phyloP scores from a whole-genome alignment of 2,797 vertebrate species.

The Peromyscus aztecus region DNA sequence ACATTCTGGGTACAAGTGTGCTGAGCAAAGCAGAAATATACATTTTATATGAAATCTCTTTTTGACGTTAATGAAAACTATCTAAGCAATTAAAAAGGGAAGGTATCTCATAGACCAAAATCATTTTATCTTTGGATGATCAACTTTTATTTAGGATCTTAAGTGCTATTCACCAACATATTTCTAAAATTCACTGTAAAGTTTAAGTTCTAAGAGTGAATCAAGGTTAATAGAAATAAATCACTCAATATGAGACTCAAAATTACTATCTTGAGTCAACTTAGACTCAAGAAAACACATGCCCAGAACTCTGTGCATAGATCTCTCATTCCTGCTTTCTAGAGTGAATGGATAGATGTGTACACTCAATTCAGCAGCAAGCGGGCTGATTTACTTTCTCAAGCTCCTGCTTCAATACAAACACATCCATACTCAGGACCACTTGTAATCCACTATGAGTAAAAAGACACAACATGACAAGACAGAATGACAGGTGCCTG shows the following conservation, averaged over 20 bases:
- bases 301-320: not conserved
- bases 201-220: not conserved
- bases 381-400: not conserved
- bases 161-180: not conserved
- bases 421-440: not conserved
- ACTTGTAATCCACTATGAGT: not conserved
- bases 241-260: not conserved
- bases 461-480: not conserved
- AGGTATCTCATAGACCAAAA: not conserved
- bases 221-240: not conserved
- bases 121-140: not conserved
- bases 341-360: not conserved
- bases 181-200: conserved; percentile 3
- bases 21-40: not conserved
- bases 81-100: not conserved
- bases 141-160: not conserved
- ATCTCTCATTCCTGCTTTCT: not conserved
- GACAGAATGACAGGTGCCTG: not conserved
- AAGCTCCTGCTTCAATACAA: not conserved
- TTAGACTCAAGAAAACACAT: not conserved
- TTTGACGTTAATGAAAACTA: conserved; percentile 14
- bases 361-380: not conserved
- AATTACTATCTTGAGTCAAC: not conserved
- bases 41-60: not conserved
- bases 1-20: conserved; percentile 3